Evolutionary conservation across 2,113 vertebrate species (phyloP).

Genomic region (Orycteropus afer): DNA sequence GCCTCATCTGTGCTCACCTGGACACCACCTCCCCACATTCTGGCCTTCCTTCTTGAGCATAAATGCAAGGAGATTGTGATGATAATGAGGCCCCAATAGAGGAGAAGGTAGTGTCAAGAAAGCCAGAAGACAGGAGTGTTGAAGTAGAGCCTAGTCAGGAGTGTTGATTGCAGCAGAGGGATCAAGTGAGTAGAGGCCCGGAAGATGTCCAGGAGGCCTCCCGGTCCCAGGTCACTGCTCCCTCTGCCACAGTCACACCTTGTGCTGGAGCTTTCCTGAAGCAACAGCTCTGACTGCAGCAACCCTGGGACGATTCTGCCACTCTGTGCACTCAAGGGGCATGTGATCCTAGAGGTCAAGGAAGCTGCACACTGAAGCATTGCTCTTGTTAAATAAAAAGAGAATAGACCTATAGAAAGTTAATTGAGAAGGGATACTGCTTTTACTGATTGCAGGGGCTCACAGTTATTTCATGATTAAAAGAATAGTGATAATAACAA

Average conservation of each 20-base stretch:
- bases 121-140: background rate
- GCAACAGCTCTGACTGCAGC: background rate
- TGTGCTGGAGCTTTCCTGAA: background rate
- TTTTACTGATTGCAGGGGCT: background rate
- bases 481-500: background rate
- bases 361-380: background rate
- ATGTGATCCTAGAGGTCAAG: background rate
- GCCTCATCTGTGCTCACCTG: background rate
- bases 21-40: no score
- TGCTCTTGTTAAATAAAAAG: background rate
- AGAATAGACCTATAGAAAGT: background rate
- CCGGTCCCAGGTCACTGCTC: background rate
- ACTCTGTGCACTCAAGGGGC: background rate
- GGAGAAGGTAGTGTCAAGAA: background rate
- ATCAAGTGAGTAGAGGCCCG: background rate
- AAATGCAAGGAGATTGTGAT: background rate
- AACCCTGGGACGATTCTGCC: accelerated
- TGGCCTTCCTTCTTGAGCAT: background rate
- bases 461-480: background rate
- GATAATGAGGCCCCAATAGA: background rate
- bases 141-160: background rate
- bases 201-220: background rate
- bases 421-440: background rate
- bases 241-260: accelerated
- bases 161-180: background rate